Evolutionary conservation across 1,140 invertebrate genomes (phyloP).

Genomic region (Anoplolepis gracilipes): DNA sequence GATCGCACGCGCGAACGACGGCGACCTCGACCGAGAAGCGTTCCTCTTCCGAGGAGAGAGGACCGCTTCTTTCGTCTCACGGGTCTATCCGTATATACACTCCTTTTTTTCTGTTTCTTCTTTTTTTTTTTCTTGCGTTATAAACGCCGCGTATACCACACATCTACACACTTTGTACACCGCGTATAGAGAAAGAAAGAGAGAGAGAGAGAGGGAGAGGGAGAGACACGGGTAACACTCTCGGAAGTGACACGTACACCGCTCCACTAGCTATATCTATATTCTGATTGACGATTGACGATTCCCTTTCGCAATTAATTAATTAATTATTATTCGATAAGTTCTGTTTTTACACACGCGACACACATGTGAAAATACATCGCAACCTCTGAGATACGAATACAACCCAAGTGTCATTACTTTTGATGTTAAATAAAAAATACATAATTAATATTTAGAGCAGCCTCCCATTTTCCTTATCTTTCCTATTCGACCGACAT

Average conservation of each 20-base stretch:
- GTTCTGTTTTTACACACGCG: conserved; percentile 83
- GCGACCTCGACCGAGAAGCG: conserved; percentile 66
- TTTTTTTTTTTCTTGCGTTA: conserved; percentile 76
- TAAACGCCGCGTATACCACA: conserved; percentile 71
- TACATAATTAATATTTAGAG: conserved; percentile 82
- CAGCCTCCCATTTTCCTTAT: conserved; percentile 56
- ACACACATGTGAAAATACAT: conserved; percentile 28
- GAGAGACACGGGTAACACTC: conserved; percentile 57
- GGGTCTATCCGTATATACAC: conserved; percentile 61
- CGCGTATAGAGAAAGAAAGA: conserved; percentile 43
- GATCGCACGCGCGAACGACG: conserved; percentile 79
- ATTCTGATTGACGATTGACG: conserved; percentile 81
- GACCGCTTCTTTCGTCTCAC: conserved; percentile 60
- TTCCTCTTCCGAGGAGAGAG: conserved; percentile 28
- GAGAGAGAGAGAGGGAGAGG: too few species aligned
- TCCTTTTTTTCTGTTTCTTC: conserved; percentile 76
- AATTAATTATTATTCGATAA: conserved; percentile 81
- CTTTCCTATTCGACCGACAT: conserved; percentile 37
- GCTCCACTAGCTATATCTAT: conserved; percentile 77
- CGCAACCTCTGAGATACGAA: conserved; percentile 71
- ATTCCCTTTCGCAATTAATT: conserved; percentile 81
- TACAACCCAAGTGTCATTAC: conserved; percentile 85
- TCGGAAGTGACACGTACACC: conserved; percentile 73
- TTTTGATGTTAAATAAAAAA: conserved; percentile 86
- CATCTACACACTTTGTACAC: conserved; percentile 46